phyloP scores from a whole-genome alignment of 2,797 vertebrate species.

The Trematomus bernacchii region DNA sequence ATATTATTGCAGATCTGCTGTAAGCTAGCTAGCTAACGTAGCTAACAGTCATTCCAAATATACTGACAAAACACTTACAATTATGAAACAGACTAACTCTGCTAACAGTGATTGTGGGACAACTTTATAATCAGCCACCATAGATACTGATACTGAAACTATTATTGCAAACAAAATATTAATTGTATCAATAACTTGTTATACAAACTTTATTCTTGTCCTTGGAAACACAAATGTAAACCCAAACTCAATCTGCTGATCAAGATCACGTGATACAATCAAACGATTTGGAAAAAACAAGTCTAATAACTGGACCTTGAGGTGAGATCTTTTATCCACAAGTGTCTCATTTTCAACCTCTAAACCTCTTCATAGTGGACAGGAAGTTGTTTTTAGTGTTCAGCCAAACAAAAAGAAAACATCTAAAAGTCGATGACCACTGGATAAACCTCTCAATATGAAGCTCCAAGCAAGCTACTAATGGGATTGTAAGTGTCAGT shows the following conservation, averaged over 20 bases:
- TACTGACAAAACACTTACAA: too few relatives aligned
- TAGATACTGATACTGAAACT: too few relatives aligned
- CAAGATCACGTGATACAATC: background rate
- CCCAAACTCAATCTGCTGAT: conserved; percentile 1
- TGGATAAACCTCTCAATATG: background rate
- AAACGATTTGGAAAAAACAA: background rate
- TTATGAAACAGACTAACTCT: too few relatives aligned
- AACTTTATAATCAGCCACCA: too few relatives aligned
- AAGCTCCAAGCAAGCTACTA: background rate
- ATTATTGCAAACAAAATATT: background rate
- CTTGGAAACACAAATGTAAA: background rate
- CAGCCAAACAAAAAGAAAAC: background rate
- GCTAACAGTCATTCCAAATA: too few relatives aligned
- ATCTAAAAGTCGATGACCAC: background rate
- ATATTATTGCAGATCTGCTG: too few relatives aligned
- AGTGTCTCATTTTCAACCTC: background rate
- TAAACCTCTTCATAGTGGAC: background rate
- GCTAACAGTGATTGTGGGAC: too few relatives aligned
- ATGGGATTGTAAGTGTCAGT: background rate
- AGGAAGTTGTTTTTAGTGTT: background rate
- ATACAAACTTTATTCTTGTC: background rate
- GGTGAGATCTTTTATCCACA: background rate
- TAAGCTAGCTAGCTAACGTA: too few relatives aligned
- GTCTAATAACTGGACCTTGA: background rate
- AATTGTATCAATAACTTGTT: background rate